Conservation (phyloP, 2,888 invertebrate genomes). For the Papilio elwesi region DNA sequence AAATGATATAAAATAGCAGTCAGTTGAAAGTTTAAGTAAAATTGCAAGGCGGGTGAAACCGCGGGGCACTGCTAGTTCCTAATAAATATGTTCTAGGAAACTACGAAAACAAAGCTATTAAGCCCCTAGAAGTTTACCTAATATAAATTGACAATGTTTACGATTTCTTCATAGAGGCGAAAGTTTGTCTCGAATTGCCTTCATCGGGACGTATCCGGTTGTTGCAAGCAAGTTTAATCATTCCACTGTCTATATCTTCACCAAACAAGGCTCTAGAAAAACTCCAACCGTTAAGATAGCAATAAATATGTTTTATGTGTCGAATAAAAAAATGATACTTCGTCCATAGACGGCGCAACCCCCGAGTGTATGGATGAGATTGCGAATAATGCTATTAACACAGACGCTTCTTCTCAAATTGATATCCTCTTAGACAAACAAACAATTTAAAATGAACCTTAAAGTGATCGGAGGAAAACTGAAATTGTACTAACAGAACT, state of each 20-base stretch:
- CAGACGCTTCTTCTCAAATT: constrained; percentile 84
- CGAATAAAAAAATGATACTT: constrained; percentile 82
- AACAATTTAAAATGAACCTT: constrained; percentile 57
- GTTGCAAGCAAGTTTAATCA: constrained; percentile 35
- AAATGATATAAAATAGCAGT: too few species aligned
- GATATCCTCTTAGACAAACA: constrained; percentile 70
- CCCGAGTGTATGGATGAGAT: constrained; percentile 84
- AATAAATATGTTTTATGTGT: constrained; percentile 85
- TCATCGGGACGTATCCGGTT: constrained; percentile 19
- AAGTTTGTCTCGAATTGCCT: constrained; percentile 27
- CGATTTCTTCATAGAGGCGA: constrained; percentile 3
- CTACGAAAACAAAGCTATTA: constrained; percentile 29
- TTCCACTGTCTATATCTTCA: constrained; percentile 67
- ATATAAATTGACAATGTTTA: constrained; percentile 22
- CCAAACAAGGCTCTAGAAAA: constrained; percentile 74
- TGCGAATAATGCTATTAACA: constrained; percentile 84
- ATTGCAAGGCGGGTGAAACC: too few species aligned
- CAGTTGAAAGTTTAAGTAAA: too few species aligned
- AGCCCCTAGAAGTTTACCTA: constrained; percentile 2
- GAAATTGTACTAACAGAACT: constrained; percentile 47
- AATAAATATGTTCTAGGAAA: neutral
- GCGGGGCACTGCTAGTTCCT: too few species aligned
- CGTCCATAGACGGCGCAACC: constrained; percentile 77
- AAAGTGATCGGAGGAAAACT: constrained; percentile 46
- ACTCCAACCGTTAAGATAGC: constrained; percentile 81